Conservation (phyloP, 1,140 invertebrate species). For the Diorhabda sublineata region DNA sequence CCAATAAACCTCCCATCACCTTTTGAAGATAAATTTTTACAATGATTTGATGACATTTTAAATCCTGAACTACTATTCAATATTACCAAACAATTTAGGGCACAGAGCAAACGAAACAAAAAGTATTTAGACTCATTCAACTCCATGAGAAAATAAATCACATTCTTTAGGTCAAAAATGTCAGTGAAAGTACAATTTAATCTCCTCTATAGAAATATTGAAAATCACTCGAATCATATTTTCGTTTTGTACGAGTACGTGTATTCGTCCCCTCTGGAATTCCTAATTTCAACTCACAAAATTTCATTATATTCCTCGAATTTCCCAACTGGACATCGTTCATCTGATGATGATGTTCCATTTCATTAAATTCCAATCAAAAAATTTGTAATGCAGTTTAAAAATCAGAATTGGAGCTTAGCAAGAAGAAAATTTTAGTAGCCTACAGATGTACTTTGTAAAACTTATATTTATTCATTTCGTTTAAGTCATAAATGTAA, state of each 20-base stretch:
- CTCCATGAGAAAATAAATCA: background rate
- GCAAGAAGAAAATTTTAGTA: background rate
- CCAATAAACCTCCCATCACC: background rate
- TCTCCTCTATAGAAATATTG: slow-evolving; percentile 13
- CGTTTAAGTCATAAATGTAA: background rate
- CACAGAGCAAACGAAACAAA: background rate
- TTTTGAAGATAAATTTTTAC: background rate
- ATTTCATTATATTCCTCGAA: slow-evolving; percentile 32
- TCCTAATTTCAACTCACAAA: slow-evolving; percentile 34
- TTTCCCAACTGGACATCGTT: slow-evolving; percentile 36
- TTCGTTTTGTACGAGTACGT: slow-evolving; percentile 24
- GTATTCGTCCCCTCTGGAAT: slow-evolving; percentile 31
- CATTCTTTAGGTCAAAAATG: slow-evolving; percentile 18
- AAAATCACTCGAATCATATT: slow-evolving; percentile 25
- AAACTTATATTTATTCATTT: background rate
- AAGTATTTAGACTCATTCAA: background rate
- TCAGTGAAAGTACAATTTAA: slow-evolving; percentile 17
- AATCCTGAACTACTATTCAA: background rate
- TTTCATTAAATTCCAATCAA: slow-evolving; percentile 37
- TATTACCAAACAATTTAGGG: background rate
- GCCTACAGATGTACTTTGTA: background rate
- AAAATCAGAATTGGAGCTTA: background rate
- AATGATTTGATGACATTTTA: too few species aligned
- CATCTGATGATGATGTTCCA: slow-evolving; percentile 36
- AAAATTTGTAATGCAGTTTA: slow-evolving; percentile 18